phyloP scores from a whole-genome alignment of 1,140 invertebrate species.

The Vanessa tameamea region DNA sequence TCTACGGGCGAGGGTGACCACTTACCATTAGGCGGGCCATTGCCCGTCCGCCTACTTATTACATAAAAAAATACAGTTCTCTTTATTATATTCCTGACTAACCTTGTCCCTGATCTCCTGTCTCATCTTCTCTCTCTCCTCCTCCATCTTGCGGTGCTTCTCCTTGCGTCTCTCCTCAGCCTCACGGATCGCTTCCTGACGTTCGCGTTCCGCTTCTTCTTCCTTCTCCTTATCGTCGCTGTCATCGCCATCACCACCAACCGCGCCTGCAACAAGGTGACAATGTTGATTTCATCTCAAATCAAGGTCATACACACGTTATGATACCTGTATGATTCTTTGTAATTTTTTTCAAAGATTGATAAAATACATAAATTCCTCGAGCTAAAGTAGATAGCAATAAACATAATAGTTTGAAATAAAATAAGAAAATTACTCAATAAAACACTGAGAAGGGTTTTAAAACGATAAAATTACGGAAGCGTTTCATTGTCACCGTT shows the following conservation, averaged over 20 bases:
- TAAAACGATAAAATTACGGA: conserved; percentile 15
- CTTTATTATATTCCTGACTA: conserved; percentile 20
- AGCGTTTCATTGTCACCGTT: conserved; percentile 10
- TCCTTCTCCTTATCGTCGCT: conserved; percentile 96
- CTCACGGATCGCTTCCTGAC: conserved; percentile 95
- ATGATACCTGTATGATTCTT: too few relatives aligned
- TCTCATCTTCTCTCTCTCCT: conserved; percentile 98
- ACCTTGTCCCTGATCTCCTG: conserved; percentile 99
- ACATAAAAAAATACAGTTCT: too few relatives aligned
- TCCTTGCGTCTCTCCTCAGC: conserved; percentile 97
- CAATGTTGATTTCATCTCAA: not conserved
- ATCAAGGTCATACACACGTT: too few relatives aligned
- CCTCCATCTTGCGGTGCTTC: conserved; percentile 99
- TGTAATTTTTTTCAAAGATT: too few relatives aligned
- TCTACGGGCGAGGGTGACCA: too few relatives aligned
- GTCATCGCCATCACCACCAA: conserved; percentile 94
- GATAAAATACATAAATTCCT: too few relatives aligned
- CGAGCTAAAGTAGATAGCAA: not conserved
- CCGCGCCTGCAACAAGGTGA: conserved; percentile 85
- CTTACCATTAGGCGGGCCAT: too few relatives aligned
- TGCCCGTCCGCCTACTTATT: too few relatives aligned
- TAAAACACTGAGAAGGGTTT: conserved; percentile 3
- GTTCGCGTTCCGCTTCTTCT: conserved; percentile 96
- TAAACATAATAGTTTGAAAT: conserved; percentile 7
- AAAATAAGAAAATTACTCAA: not conserved